phyloP scores from a whole-genome alignment of 1,140 invertebrate species.

The Schmidtea mediterranea region DNA sequence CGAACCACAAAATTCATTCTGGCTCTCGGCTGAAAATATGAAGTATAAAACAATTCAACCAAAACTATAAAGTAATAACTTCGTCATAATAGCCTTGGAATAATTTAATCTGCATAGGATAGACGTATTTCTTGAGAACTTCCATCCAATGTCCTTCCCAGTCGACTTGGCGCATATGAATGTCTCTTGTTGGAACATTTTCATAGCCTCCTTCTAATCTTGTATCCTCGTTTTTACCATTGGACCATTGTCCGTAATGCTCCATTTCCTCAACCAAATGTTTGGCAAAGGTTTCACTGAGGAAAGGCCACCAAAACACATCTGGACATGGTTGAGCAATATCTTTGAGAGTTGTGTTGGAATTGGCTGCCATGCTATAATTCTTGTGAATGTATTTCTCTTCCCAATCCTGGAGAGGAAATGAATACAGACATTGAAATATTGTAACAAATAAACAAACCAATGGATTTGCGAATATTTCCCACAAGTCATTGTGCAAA shows the following conservation, averaged over 20 bases:
- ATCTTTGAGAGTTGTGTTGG: not conserved
- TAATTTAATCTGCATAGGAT: constrained; percentile 62
- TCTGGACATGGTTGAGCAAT: constrained; percentile 64
- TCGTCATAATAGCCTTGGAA: constrained; percentile 61
- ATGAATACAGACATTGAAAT: too few relatives aligned
- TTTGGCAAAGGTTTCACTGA: constrained; percentile 48
- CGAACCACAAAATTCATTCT: constrained; percentile 95
- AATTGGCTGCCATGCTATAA: not conserved
- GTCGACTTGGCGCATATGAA: constrained; percentile 89
- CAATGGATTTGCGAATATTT: constrained; percentile 57
- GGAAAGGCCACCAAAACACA: constrained; percentile 86
- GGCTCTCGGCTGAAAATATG: constrained; percentile 44
- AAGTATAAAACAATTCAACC: not conserved
- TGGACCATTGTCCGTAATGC: constrained; percentile 65
- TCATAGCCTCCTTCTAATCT: constrained; percentile 73
- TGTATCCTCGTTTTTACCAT: constrained; percentile 58
- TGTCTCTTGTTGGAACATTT: constrained; percentile 86
- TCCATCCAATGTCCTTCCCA: constrained; percentile 62
- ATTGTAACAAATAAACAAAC: constrained; percentile 11
- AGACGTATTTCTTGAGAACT: constrained; percentile 58
- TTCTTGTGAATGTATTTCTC: too few relatives aligned
- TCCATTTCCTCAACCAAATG: constrained; percentile 76
- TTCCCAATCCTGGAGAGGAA: too few relatives aligned
- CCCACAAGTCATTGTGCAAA: constrained; percentile 60
- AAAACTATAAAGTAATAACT: constrained; percentile 40